These are phyloP conservation scores for Strigops habroptila DNA, from an alignment of 2,113 vertebrate species.

Conservation along the genomic window DNA sequence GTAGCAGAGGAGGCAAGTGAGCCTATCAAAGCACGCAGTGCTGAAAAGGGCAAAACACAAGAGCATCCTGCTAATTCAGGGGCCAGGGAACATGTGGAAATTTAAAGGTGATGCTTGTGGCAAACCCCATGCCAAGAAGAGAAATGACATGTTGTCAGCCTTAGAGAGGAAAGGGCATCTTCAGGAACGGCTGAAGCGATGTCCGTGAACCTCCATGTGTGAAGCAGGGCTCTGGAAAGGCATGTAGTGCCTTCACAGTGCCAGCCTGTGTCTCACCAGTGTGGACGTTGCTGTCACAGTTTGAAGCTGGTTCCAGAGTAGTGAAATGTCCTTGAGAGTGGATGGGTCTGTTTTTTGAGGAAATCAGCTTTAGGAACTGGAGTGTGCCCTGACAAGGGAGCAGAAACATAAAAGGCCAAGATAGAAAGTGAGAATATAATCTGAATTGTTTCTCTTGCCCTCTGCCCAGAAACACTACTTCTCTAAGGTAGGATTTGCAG, in stretches of 20 bases:
- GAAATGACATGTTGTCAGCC: not conserved
- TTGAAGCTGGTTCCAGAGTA: not conserved
- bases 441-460: not conserved
- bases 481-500: not conserved
- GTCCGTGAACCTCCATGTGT: accelerated
- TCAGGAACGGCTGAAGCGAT: not conserved
- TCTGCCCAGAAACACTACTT: not conserved
- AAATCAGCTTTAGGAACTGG: not conserved
- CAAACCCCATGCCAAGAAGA: not conserved
- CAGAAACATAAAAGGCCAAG: not conserved
- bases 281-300: not conserved
- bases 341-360: not conserved
- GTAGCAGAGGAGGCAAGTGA: not conserved
- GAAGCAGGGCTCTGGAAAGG: not conserved
- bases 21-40: conserved; percentile 51
- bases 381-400: not conserved
- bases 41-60: conserved; percentile 67
- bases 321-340: not conserved
- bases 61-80: conserved; percentile 60
- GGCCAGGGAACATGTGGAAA: not conserved
- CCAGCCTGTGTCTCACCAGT: not conserved
- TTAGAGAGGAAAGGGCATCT: not conserved
- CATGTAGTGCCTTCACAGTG: not conserved
- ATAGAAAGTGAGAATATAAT: not conserved
- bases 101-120: not conserved